A percentile compares a stretch with the other conserved stretches of the same genome.
phyloP scores from a whole-genome alignment of 1,140 invertebrate species.

The Andricus grossulariae region DNA sequence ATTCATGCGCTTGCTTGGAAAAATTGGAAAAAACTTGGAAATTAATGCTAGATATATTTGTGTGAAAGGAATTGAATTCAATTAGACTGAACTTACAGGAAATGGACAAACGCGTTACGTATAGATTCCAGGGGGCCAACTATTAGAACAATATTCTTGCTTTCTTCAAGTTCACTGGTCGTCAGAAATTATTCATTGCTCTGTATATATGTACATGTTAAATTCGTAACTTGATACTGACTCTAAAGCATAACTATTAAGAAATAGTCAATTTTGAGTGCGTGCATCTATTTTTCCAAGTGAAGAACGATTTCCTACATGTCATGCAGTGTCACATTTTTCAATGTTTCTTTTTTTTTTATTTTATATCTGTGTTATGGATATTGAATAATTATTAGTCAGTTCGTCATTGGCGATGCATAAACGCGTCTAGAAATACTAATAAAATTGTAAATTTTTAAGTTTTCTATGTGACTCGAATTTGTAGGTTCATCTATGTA shows the following conservation, averaged over 20 bases:
- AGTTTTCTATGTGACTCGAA: slow-evolving; percentile 53
- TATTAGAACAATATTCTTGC: slow-evolving; percentile 9
- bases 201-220: slow-evolving; percentile 15
- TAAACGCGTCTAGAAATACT: background rate
- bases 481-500: slow-evolving; percentile 44
- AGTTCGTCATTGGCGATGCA: background rate
- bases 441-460: slow-evolving; percentile 56
- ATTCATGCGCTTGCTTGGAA: background rate
- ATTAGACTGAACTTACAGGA: background rate
- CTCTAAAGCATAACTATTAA: background rate
- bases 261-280: slow-evolving; percentile 13
- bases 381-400: background rate
- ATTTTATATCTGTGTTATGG: background rate
- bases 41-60: no score
- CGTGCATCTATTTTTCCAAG: background rate
- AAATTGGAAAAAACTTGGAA: no score
- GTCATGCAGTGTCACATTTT: no score
- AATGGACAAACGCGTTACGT: background rate
- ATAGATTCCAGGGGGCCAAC: slow-evolving; percentile 15
- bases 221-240: background rate
- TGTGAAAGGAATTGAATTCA: no score
- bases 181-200: background rate
- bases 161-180: background rate
- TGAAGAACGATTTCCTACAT: no score
- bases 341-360: no score